Percentiles rank a stretch among this genome's conserved stretches.
phyloP scores from a whole-genome alignment of 2,888 invertebrate genomes.

The Lordiphosa fenestrarum region DNA sequence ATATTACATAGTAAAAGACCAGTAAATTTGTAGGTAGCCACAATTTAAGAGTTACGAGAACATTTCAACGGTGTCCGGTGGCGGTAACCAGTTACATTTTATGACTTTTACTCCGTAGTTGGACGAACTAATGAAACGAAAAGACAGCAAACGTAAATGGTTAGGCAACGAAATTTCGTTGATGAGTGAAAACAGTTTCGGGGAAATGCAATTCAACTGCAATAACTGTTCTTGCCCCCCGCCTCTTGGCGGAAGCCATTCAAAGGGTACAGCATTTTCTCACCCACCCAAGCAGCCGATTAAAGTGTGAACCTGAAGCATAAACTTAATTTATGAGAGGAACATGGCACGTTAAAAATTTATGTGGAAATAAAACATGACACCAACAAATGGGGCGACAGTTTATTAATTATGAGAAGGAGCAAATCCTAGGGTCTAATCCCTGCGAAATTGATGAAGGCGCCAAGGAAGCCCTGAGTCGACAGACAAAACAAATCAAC shows the following conservation, averaged over 20 bases:
- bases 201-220: slow-evolving; percentile 24
- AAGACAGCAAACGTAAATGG: slow-evolving; percentile 43
- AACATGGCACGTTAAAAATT: slow-evolving; percentile 56
- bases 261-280: slow-evolving; percentile 42
- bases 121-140: slow-evolving; percentile 69
- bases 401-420: slow-evolving; percentile 62
- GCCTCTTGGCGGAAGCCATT: slow-evolving; percentile 41
- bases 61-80: slow-evolving; percentile 32
- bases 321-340: slow-evolving; percentile 60
- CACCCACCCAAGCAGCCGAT: slow-evolving; percentile 56
- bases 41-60: slow-evolving; percentile 53
- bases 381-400: slow-evolving; percentile 19
- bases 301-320: slow-evolving; percentile 33
- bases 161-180: slow-evolving; percentile 50
- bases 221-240: slow-evolving; percentile 17
- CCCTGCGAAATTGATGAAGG: slow-evolving; percentile 58
- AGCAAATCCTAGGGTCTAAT: slow-evolving; percentile 41
- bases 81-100: slow-evolving; percentile 71
- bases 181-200: slow-evolving; percentile 22
- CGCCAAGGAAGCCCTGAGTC: slow-evolving; percentile 38
- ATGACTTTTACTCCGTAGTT: slow-evolving; percentile 56
- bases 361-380: slow-evolving; percentile 47
- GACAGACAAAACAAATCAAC: slow-evolving; percentile 4
- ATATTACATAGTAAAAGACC: slow-evolving; percentile 46
- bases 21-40: slow-evolving; percentile 20